Base-by-base conservation (phyloP, 2,113 vertebrate species). In the Bolborhynchus lineola region DNA sequence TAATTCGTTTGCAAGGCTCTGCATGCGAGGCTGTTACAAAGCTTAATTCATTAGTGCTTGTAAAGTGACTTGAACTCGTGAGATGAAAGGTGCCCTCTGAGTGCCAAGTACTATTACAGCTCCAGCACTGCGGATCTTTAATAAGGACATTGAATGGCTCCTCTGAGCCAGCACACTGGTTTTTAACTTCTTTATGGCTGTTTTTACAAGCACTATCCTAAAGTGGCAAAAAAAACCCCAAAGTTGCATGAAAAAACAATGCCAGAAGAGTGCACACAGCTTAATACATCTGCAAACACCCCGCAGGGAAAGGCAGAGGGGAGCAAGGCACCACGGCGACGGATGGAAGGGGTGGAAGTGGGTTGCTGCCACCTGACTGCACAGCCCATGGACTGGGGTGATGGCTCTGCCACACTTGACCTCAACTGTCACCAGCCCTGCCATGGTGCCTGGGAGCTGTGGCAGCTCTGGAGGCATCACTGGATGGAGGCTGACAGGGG, bases 81-180 rank as follows among this genome's bases (percentile, higher is more conserved):
- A 95, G 95, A 95, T 94, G 93, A 96, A 95, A 96, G 92, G 94
- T 92, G 92, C 85, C 92, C 94, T 96, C 82, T 42, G 82, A 92
- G 94, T 29, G 33, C 94, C 93, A 93, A 92, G 87, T 21, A 63
- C 85, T 93, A 49, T 44, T 95, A 81, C 14, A 57, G 85, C 68
- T 93, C 85, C 82, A 93, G 90, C 59, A 59, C 76, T 88, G 85
- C 5, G 0, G 60, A 90, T 92, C 82, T 92, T 95, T 96, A 96
- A 96, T 86, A 88, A 92, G 92, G 76, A 86, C 75, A 93, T 81
- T 88, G 92, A 95, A 96, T 0, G 60, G 47, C 71, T 95, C 92
- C 95, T 93, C 82, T 77, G 95, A 96, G 93, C 82, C 82, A 71
- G 76, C 68, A 77, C 90, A 88, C 53, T 88, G 92, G 37, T n/a